Percentiles rank a stretch among this genome's conserved stretches.
Conservation (phyloP, 1,140 invertebrate species). For the Macrobrachium nipponense region DNA sequence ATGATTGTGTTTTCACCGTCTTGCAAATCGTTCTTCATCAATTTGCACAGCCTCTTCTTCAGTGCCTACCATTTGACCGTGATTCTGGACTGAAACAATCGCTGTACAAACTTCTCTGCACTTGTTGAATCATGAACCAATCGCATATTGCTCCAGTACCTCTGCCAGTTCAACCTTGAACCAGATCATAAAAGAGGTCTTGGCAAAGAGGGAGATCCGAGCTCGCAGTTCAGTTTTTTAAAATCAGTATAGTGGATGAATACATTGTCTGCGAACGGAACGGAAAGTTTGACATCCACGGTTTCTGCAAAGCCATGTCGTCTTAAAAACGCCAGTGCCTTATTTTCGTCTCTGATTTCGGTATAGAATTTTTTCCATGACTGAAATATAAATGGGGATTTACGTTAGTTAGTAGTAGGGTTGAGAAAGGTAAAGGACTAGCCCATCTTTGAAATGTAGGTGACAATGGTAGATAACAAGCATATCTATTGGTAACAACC, state of each 20-base stretch:
- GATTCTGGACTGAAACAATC: constrained; percentile 8
- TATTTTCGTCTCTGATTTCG: too few species aligned
- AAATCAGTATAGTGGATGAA: background rate
- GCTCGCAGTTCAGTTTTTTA: background rate
- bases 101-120: constrained; percentile 16
- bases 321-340: too few species aligned
- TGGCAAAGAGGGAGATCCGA: background rate
- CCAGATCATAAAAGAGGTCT: background rate
- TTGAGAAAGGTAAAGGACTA: too few species aligned
- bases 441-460: too few species aligned
- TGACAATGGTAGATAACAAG: too few species aligned
- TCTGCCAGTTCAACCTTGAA: background rate
- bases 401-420: too few species aligned
- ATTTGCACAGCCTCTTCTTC: constrained; percentile 15
- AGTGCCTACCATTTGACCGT: background rate
- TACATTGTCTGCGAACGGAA: background rate
- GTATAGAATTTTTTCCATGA: too few species aligned
- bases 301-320: too few species aligned
- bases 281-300: background rate
- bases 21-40: constrained; percentile 6
- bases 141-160: background rate
- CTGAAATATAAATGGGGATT: too few species aligned
- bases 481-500: too few species aligned
- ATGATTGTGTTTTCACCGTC: background rate
- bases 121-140: constrained; percentile 16